A percentile compares a stretch with the other conserved stretches of the same genome.
Conservation (phyloP, 2,888 invertebrate species). For the Cyclophora punctaria region DNA sequence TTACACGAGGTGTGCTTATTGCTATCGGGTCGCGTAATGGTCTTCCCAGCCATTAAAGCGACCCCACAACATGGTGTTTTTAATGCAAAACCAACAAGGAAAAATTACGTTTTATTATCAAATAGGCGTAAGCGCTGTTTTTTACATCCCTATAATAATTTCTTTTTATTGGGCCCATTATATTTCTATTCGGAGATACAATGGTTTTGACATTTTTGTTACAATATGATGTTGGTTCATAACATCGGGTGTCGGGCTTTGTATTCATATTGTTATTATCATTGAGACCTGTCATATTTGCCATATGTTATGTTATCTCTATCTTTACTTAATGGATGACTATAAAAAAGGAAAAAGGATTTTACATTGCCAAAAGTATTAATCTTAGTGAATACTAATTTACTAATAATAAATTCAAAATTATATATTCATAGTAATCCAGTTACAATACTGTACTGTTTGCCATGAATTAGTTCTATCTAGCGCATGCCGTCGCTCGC, state of each 20-base stretch:
- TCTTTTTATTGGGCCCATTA: slow-evolving; percentile 56
- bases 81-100: slow-evolving; percentile 57
- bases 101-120: slow-evolving; percentile 55
- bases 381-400: too few species aligned
- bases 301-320: slow-evolving; percentile 17
- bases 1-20: slow-evolving; percentile 59
- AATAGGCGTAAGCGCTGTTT: slow-evolving; percentile 50
- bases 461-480: too few species aligned
- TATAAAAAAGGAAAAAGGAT: too few species aligned
- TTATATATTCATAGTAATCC: too few species aligned
- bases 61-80: slow-evolving; percentile 54
- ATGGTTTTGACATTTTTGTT: slow-evolving; percentile 35
- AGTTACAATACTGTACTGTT: too few species aligned
- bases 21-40: slow-evolving; percentile 56
- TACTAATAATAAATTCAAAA: too few species aligned
- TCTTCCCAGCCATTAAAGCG: slow-evolving; percentile 53
- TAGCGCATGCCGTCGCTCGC: slow-evolving; percentile 20
- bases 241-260: slow-evolving; percentile 10
- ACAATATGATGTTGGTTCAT: slow-evolving; percentile 19
- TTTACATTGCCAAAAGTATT: too few species aligned
- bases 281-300: slow-evolving; percentile 2
- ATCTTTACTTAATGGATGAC: too few species aligned
- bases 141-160: slow-evolving; percentile 49
- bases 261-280: slow-evolving; percentile 3
- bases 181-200: slow-evolving; percentile 40